Conservation (phyloP, 1,140 invertebrate species). For the Meloidogyne floridensis region DNA sequence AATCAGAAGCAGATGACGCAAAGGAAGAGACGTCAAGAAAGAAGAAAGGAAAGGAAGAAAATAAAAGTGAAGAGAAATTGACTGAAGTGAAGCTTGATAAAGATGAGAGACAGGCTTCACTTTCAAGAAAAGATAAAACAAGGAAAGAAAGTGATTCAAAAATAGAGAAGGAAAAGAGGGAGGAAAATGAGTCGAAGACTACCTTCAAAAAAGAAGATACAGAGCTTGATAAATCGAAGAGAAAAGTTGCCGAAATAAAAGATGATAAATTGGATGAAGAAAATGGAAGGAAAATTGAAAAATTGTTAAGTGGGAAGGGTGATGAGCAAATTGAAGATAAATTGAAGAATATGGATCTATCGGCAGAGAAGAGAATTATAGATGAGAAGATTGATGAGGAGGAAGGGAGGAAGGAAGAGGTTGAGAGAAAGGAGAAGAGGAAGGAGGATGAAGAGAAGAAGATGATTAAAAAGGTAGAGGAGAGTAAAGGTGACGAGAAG, state of each 20-base stretch:
- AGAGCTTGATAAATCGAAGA: background rate
- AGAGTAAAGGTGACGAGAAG: background rate
- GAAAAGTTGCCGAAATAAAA: background rate
- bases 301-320: background rate
- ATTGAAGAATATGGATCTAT: background rate
- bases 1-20: too few relatives aligned
- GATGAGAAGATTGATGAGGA: conserved; percentile 1
- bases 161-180: background rate
- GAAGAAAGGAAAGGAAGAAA: background rate
- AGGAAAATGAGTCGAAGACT: background rate
- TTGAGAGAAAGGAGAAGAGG: background rate
- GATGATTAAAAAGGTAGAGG: background rate
- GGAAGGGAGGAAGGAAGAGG: conserved; percentile 4
- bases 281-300: background rate
- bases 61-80: background rate
- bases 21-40: too few relatives aligned
- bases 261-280: background rate
- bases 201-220: background rate
- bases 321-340: background rate
- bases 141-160: background rate
- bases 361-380: background rate
- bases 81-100: background rate
- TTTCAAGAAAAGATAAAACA: background rate
- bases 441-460: background rate
- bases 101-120: background rate